Evolutionary conservation across 2,113 vertebrate species (phyloP).

Genomic region (Zapornia atra): DNA sequence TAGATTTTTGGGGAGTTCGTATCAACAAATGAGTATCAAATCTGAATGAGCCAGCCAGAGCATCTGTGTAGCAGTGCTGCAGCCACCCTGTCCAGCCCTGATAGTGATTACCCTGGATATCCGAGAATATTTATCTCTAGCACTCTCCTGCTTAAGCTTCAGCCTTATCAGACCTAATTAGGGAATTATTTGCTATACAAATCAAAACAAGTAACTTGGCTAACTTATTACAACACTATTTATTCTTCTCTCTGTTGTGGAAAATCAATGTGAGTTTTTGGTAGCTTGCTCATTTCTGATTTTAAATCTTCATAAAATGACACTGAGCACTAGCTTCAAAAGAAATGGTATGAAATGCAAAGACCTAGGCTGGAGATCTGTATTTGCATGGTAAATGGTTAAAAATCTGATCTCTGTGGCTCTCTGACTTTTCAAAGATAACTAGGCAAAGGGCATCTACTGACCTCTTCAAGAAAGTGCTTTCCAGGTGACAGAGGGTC

Average conservation of each 20-base stretch:
- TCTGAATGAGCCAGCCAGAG: neutral
- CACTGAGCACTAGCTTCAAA: neutral
- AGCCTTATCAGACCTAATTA: conserved; percentile 29
- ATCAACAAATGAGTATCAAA: neutral
- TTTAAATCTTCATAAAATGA: neutral
- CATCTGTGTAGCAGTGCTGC: neutral
- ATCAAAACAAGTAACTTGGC: neutral
- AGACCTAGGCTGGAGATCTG: neutral
- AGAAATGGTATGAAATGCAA: neutral
- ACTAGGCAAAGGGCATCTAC: neutral
- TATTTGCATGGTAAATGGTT: neutral
- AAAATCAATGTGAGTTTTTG: neutral
- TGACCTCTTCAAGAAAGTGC: neutral
- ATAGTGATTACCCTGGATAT: neutral
- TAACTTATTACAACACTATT: neutral
- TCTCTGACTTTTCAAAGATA: neutral
- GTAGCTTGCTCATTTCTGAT: neutral
- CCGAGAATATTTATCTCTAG: conserved; percentile 27
- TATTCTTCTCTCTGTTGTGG: neutral
- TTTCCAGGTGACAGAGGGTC: neutral
- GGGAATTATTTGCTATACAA: neutral
- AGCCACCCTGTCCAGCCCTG: neutral
- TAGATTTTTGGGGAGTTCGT: neutral
- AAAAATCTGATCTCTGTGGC: neutral
- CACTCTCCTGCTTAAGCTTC: conserved; percentile 26